Base-by-base conservation (phyloP, 2,797 vertebrate species). In the Acipenser oxyrinchus region DNA sequence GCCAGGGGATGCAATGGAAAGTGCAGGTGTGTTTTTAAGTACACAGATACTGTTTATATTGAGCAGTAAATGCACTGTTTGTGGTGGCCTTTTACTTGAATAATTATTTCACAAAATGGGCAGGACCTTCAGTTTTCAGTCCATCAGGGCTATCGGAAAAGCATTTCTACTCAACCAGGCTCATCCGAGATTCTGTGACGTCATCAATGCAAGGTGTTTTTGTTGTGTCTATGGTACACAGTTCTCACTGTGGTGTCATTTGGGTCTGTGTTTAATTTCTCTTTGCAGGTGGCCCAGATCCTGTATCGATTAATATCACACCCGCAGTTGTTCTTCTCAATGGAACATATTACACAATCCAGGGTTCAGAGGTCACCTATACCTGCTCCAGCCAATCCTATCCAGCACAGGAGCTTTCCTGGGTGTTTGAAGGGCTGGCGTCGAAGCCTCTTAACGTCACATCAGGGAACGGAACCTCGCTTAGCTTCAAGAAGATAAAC, bases 251-350 rank as follows among this genome's bases (percentile, higher is more conserved):
- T 37, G 23, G 23, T 37, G 23, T 2, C 23, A 4, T 37, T 37
- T 37, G 23, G 23, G 23, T 37, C 23, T 57, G 18, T 12, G 50
- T 63, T 12, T 6, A 58, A 58, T 65, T 48, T 64, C 49, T 66
- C 51, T 11, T 74, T 75, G 9, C 78, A 94, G 93, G 63, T 37
- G 88, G 84, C 58, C 90, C 88, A 59, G 49, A 65, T 7, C 65
- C 72, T 9, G 7, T 91, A 0, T 69, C 66, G 0, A 13, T 75
- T 15, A 77, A 69, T 64, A 79, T 93, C 55, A 50, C n/a, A 2
- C 77, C 81, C 0, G 62, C 74, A 0, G 51, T 64, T 0, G 0
- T 0, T 0, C 78, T 93, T 50, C 51, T 78, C 55, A 93, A 93
- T 0, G 87, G 88, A 65, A 92, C 91, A 0, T 23, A 80, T 3